Evolutionary conservation across 2,113 vertebrate species (phyloP).

Genomic region (Tapirus terrestris): DNA sequence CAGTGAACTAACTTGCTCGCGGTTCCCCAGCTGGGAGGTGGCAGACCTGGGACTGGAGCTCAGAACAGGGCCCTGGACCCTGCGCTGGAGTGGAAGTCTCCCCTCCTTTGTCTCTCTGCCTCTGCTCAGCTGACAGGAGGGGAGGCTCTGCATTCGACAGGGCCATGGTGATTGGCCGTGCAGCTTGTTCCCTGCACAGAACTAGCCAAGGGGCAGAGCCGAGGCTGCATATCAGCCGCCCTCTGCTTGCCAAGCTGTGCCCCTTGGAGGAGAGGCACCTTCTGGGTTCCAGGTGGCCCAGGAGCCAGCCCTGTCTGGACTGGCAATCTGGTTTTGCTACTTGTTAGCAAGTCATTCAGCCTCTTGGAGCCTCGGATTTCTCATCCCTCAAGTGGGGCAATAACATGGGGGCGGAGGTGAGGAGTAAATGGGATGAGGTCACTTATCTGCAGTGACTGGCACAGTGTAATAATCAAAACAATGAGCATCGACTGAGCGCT

Average conservation of each 20-base stretch:
- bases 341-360: not conserved
- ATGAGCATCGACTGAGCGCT: fast-evolving
- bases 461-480: fast-evolving
- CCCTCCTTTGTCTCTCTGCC: not conserved
- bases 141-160: not conserved
- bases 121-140: fast-evolving
- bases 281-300: not conserved
- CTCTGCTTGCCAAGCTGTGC: not conserved
- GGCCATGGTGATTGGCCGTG: fast-evolving
- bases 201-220: not conserved
- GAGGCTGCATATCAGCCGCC: not conserved
- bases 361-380: not conserved
- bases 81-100: fast-evolving
- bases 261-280: not conserved
- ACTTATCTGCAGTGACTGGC: not conserved
- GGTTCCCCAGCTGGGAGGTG: not conserved
- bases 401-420: not conserved
- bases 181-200: fast-evolving
- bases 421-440: not conserved
- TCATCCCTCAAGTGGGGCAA: not conserved
- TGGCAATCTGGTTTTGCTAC: not conserved
- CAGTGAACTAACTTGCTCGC: not conserved
- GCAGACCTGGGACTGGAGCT: not conserved
- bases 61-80: not conserved
- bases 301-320: not conserved